Conservation (phyloP, 2,797 vertebrate species). For the Ptychobarbus kaznakovi region DNA sequence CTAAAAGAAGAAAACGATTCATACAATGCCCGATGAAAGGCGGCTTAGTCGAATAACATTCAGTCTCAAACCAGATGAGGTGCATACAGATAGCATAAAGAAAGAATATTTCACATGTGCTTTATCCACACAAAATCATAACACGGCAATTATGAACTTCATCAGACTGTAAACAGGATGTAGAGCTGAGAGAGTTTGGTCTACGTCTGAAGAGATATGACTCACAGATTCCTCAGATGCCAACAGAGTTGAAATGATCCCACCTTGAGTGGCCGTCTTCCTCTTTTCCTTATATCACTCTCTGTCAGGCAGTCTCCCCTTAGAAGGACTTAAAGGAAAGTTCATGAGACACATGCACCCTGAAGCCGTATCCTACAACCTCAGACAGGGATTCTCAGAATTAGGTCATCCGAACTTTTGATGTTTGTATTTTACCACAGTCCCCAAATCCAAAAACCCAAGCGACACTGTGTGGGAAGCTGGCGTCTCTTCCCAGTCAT, state of each 20-base stretch:
- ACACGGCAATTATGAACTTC: slow-evolving; percentile 59
- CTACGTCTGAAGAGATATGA: slow-evolving; percentile 51
- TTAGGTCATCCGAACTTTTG: slow-evolving; percentile 25
- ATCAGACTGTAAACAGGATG: slow-evolving; percentile 66
- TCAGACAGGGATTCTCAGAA: slow-evolving; percentile 24
- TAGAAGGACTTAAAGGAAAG: slow-evolving; percentile 21
- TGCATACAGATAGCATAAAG: not conserved
- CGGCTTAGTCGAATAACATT: slow-evolving; percentile 15
- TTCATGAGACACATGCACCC: slow-evolving; percentile 16
- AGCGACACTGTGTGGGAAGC: not conserved
- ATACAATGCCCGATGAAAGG: not conserved
- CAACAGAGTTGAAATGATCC: slow-evolving; percentile 1
- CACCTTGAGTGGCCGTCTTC: slow-evolving; percentile 35
- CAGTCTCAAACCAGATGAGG: slow-evolving; percentile 18
- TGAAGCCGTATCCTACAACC: slow-evolving; percentile 18
- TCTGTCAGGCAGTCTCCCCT: not conserved
- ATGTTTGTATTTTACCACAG: slow-evolving; percentile 19
- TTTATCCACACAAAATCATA: slow-evolving; percentile 60
- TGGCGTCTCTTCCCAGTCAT: slow-evolving; percentile 2
- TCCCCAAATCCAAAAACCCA: slow-evolving; percentile 26
- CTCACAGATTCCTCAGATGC: slow-evolving; percentile 51
- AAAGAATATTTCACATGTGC: slow-evolving; percentile 4
- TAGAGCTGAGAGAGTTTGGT: slow-evolving; percentile 57
- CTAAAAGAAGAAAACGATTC: slow-evolving; percentile 6
- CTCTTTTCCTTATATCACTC: not conserved